Evolutionary conservation across 2,888 invertebrate species (phyloP), one percentile per base, ranked within the genome.

Genomic region (Biston betularia): DNA sequence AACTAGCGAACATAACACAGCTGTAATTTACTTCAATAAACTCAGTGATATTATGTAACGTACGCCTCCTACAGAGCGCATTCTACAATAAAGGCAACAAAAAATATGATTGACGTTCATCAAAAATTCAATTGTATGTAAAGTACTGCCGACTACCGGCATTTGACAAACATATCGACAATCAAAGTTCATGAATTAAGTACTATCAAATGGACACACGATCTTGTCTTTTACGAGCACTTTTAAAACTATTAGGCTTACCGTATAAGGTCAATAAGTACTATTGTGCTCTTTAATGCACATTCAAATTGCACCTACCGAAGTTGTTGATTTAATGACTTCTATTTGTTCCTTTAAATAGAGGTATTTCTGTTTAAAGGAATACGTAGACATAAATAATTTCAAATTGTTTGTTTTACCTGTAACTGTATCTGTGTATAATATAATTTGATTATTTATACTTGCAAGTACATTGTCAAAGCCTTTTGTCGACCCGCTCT

Each of bases 61-160:
- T 42, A 49, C 46, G 48, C 49, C 55, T 60, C 60, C 65, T 46
- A 61, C 65, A 66, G 57, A 61, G 65, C 50, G 35, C 53, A 53
- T 6, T 56, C 56, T 12, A 53, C 42, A 35, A 62, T 54, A 67
- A 58, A 64, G 54, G 48, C 6, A 61, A 45, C 49, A 58, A 62
- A 64, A 68, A 61, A 45, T 24, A 33, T 69, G 69, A 69, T 65
- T 69, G 69, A 65, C 63, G 46, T 69, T 38, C 52, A 68, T 68
- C 67, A 68, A 63, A 63, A 48, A 68, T 56, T 63, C 65, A 46
- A 69, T 69, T 69, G 65, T 69, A 65, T 69, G 68, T 69, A 62
- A 69, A 65, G 65, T 59, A 55, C 54, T 45, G 38, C 44, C 44
- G 44, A 69, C 69, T 65, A 69, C 69, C 69, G 69, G 69, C 65